Evolutionary conservation across 2,888 invertebrate genomes (phyloP).

Genomic region (Schizaphis graminum): DNA sequence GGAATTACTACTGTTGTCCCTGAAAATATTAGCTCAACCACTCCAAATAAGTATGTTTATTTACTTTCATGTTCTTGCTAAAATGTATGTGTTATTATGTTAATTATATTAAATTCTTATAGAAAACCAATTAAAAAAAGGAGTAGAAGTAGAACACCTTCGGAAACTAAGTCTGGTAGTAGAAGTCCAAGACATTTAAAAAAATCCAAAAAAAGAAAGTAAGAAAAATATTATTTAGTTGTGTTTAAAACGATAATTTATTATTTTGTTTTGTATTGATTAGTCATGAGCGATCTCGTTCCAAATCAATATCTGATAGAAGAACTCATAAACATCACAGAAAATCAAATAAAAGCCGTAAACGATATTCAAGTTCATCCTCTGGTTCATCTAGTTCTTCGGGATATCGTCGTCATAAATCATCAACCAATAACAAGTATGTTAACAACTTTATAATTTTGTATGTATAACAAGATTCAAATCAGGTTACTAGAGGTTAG

Average conservation of each 20-base stretch:
- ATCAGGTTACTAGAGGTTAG: neutral
- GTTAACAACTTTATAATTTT: neutral
- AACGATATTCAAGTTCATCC: constrained; percentile 61
- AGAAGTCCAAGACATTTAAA: constrained; percentile 70
- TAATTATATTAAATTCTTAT: constrained; percentile 1
- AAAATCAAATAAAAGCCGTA: constrained; percentile 53
- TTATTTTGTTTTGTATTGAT: neutral
- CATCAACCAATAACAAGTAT: constrained; percentile 61
- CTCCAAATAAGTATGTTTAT: constrained; percentile 49
- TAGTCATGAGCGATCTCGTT: constrained; percentile 68
- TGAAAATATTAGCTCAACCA: constrained; percentile 48
- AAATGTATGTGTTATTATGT: neutral
- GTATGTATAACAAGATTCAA: neutral
- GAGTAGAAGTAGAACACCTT: constrained; percentile 71
- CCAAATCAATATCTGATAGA: constrained; percentile 69
- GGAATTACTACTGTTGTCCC: neutral
- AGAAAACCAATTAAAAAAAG: constrained; percentile 69
- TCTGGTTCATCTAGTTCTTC: constrained; percentile 61
- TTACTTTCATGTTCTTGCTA: neutral
- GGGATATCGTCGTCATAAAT: constrained; percentile 63
- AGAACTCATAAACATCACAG: constrained; percentile 59
- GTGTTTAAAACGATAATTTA: neutral
- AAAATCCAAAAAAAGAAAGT: constrained; percentile 70
- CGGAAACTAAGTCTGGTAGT: constrained; percentile 72
- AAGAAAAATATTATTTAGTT: constrained; percentile 46